Evolutionary conservation across 1,140 invertebrate species (phyloP), one percentile per base, ranked within the genome.

Genomic region (Planococcus citri): DNA sequence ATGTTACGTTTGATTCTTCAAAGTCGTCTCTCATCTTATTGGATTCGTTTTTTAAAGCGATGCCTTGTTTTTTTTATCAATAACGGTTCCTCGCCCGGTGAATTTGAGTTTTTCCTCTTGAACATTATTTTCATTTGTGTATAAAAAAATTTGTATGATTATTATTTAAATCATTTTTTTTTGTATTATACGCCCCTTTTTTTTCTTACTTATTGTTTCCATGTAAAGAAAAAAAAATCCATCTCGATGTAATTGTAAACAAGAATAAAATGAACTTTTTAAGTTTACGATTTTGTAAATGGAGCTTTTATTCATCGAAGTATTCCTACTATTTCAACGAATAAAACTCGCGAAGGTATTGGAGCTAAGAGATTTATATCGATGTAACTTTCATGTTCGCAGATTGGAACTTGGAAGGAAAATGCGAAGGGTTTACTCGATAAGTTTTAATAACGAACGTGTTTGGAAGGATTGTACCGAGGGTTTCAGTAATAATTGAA

Each of bases 221-320:
- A 51, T 51, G 41, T 51, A 51, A 9, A 51, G n/a, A n/a, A n/a
- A 51, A 51, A 51, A 51, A n/a, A 51, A 33, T 33, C 41, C 41
- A 51, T 51, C 41, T 51, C n/a, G 41, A 51, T 51, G 41, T 51
- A 51, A 51, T 51, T 51, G 41, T 51, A 51, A 17, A 51, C 41
- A 51, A 51, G n/a, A 51, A 51, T 51, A 51, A n/a, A 51, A 51
- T 51, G 41, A 51, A n/a, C n/a, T n/a, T 51, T 51, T 51, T 51
- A 51, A 51, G 41, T 51, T 51, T 51, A 51, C 2, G n/a, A 3
- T 51, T 51, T 51, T 51, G n/a, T 51, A 51, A 20, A 51, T 51
- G 41, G 41, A 17, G 10, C n/a, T 51, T 51, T 51, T 51, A 17
- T 51, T 51, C 41, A n/a, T 51, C 29, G 29, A 33, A 33, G 29